A percentile compares a stretch with the other conserved stretches of the same genome.
These are phyloP conservation scores for Ganaspis brasiliensis DNA, from an alignment of 2,888 invertebrate genomes.

Conservation along the genomic window DNA sequence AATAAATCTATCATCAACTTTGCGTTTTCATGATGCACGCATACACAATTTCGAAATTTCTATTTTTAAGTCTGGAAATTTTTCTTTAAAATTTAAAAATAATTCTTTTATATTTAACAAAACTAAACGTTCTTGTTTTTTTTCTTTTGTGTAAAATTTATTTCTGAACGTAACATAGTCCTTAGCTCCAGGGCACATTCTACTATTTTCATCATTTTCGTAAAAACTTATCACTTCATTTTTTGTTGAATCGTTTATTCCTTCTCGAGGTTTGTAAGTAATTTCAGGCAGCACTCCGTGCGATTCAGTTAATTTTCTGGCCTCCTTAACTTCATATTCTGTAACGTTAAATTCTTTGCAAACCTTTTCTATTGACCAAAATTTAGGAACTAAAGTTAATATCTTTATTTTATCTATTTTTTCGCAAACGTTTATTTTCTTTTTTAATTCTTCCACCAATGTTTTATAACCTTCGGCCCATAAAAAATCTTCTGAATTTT, in stretches of 20 bases:
- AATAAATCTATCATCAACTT: not conserved
- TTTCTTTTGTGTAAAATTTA: not conserved
- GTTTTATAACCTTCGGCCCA: conserved; percentile 11
- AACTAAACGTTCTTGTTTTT: no score
- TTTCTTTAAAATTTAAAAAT: conserved; percentile 18
- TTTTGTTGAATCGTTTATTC: conserved; percentile 4
- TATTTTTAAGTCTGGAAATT: conserved; percentile 15
- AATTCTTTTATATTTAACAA: no score
- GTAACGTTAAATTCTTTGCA: conserved; percentile 15
- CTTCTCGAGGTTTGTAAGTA: conserved; percentile 8
- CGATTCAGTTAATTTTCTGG: not conserved
- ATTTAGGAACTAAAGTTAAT: not conserved
- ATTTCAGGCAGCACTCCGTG: not conserved
- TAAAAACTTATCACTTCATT: conserved; percentile 28
- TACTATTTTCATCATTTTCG: conserved; percentile 10
- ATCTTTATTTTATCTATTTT: conserved; percentile 13
- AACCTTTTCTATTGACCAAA: conserved; percentile 7
- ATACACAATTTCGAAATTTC: conserved; percentile 17
- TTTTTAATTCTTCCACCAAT: conserved; percentile 4
- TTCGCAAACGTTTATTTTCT: not conserved
- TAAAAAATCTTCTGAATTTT: conserved; percentile 1
- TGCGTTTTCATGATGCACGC: not conserved
- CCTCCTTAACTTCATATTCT: not conserved
- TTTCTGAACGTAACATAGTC: not conserved
- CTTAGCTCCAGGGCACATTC: no score